Base-by-base conservation (phyloP, 2,113 vertebrate species). In the Chionis minor region DNA sequence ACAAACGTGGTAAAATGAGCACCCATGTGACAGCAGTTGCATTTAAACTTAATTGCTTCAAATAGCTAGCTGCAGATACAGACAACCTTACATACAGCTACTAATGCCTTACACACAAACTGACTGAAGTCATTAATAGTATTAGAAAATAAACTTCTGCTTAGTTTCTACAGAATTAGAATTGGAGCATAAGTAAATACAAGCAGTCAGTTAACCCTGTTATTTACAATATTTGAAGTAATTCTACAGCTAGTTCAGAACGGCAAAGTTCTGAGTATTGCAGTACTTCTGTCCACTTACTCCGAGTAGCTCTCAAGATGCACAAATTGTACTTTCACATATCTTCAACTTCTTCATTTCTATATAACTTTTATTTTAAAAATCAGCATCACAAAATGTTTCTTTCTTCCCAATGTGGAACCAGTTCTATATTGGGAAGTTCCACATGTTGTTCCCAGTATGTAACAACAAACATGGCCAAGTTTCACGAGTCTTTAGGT, bases 41-140 rank as follows among this genome's bases (percentile, higher is more conserved):
- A 91, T 71, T 87, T 84, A 77, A 86, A 79, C 28, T 72, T 69
- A 95, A 93, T 66, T 84, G 33, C 77, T 92, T 86, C 49, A 61
- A 74, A 91, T 19, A 92, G 26, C 47, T 26, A 59, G 23, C 65
- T 83, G n/a, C 54, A 91, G 35, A 65, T 35, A 74, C 30, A 67
- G 52, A 38, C 44, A 79, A 44, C 33, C 24, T 91, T 52, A 78
- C 28, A 9, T 17, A 19, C 4, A 73, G 35, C 47, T 84, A 42
- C 12, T 35, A 63, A 83, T 42, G 35, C 52, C 42, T 66, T 55
- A 45, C 14, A 81, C 10, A 72, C 63, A 86, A 45, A 11, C 20
- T 0, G 0, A 35, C 14, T 62, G 54, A 66, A 86, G 45, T 83
- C 40, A 33, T 21, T 30, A 82, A 23, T 1, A 69, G 22, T 16